A percentile compares a stretch with the other conserved stretches of the same genome.
These are phyloP conservation scores for Drosophila borborema DNA, from an alignment of 2,888 invertebrate species.

Conservation along the genomic window DNA sequence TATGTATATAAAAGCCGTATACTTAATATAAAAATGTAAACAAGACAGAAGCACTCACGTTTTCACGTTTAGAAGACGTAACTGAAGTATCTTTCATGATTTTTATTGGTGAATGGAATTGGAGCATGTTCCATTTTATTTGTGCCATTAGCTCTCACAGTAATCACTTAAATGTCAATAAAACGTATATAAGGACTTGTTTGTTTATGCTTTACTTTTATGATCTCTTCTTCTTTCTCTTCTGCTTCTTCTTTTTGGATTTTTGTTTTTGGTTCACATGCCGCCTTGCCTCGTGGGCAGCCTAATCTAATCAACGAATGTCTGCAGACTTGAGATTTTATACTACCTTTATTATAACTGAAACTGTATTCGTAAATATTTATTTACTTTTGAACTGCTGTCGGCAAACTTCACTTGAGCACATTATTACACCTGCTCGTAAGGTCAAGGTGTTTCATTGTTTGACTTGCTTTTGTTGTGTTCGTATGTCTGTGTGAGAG, in stretches of 20 bases:
- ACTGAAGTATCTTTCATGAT: background rate
- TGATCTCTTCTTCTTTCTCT: too few species aligned
- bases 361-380: slow-evolving; percentile 37
- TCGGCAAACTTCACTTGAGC: slow-evolving; percentile 29
- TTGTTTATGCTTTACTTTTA: background rate
- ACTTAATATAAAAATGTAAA: slow-evolving; percentile 5
- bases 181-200: background rate
- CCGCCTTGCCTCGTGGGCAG: slow-evolving; percentile 11
- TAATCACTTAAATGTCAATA: too few species aligned
- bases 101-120: background rate
- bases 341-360: slow-evolving; percentile 7
- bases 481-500: background rate
- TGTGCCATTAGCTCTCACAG: too few species aligned
- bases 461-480: slow-evolving; percentile 4
- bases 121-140: slow-evolving; percentile 18
- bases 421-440: slow-evolving; percentile 41
- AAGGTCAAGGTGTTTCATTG: slow-evolving; percentile 53
- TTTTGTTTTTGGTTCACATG: background rate
- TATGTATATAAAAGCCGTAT: slow-evolving; percentile 11
- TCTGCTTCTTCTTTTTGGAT: background rate
- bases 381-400: slow-evolving; percentile 42
- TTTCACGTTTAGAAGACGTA: slow-evolving; percentile 3
- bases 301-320: slow-evolving; percentile 46
- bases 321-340: slow-evolving; percentile 8
- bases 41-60: background rate